Percentiles rank a stretch among this genome's conserved stretches.
Evolutionary conservation across 2,797 vertebrate genomes (phyloP).

Genomic region (Cheirogaleus major): DNA sequence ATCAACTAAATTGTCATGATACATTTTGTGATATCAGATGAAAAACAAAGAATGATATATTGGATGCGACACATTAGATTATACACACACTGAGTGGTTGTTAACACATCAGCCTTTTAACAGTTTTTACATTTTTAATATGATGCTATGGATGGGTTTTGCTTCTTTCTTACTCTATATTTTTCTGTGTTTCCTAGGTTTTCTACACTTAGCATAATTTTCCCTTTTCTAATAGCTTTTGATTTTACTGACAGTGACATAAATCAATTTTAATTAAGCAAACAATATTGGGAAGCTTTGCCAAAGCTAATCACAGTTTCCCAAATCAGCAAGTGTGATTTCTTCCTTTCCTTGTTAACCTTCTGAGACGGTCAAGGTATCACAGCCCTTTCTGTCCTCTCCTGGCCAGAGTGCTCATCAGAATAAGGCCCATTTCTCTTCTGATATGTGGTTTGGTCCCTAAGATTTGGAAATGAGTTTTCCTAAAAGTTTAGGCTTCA

Average conservation of each 20-base stretch:
- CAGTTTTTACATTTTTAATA: not conserved
- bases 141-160: not conserved
- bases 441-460: not conserved
- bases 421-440: not conserved
- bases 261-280: not conserved
- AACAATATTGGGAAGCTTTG: not conserved
- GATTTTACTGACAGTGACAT: not conserved
- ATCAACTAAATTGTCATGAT: not conserved
- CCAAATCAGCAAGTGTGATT: not conserved
- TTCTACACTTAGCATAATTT: not conserved
- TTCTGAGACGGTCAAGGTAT: not conserved
- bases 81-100: not conserved
- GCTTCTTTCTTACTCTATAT: not conserved
- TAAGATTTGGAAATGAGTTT: not conserved
- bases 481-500: not conserved
- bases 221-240: not conserved
- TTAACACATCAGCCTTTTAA: not conserved
- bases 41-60: not conserved
- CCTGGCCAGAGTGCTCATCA: not conserved
- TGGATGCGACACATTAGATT: not conserved
- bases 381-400: not conserved
- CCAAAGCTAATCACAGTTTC: not conserved
- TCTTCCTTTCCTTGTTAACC: not conserved
- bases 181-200: not conserved
- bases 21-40: not conserved